Conservation (phyloP, 2,113 vertebrate species). For the Azemiops feae region DNA sequence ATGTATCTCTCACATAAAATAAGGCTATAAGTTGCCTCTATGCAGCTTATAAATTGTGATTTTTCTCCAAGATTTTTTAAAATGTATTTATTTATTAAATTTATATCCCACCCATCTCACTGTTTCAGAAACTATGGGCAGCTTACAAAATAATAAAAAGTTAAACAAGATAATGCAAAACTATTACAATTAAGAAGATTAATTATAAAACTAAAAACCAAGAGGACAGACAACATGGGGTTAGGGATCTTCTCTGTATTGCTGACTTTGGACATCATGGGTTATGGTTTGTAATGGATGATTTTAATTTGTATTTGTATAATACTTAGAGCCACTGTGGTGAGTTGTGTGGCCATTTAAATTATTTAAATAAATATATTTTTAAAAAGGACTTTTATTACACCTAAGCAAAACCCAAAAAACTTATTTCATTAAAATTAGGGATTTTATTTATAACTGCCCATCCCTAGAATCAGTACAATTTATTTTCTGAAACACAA, state of each 20-base stretch:
- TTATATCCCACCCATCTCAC: not conserved
- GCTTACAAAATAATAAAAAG: not conserved
- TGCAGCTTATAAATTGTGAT: not conserved
- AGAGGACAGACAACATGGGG: not conserved
- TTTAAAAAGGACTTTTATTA: conserved; percentile 23
- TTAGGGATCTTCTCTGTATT: not conserved
- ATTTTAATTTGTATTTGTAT: not conserved
- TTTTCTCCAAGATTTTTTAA: not conserved
- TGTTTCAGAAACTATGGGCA: not conserved
- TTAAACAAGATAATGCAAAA: not conserved
- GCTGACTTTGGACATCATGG: not conserved
- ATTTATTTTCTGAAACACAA: conserved; percentile 39
- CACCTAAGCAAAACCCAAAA: not conserved
- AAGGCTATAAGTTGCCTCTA: not conserved
- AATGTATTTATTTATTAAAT: not conserved
- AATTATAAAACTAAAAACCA: not conserved
- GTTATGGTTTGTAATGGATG: not conserved
- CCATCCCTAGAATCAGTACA: conserved; percentile 32
- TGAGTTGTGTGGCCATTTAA: conserved; percentile 9
- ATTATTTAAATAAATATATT: conserved; percentile 7
- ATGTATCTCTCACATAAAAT: not conserved
- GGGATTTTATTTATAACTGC: conserved; percentile 5
- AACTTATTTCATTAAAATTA: conserved; percentile 44
- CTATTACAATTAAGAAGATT: not conserved
- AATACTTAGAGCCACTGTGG: not conserved